Evolutionary conservation across 2,797 vertebrate species (phyloP).

Genomic region (Botia almorhae): DNA sequence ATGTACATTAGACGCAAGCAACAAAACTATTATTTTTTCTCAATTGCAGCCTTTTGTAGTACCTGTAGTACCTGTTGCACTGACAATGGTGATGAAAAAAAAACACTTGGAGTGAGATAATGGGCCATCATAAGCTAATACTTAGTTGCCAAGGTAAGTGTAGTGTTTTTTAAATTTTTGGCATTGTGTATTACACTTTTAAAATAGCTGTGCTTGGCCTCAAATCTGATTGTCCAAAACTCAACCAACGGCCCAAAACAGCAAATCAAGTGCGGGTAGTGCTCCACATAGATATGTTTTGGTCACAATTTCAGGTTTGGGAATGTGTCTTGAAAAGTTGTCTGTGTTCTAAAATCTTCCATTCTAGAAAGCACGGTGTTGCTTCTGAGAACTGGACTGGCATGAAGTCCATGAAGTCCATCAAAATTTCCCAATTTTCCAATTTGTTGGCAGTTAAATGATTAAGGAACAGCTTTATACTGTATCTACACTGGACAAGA

Average conservation of each 20-base stretch:
- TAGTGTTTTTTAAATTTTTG: constrained; percentile 42
- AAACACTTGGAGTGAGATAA: too few species aligned
- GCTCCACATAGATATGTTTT: not conserved
- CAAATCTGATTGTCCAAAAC: constrained; percentile 42
- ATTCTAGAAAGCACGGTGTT: not conserved
- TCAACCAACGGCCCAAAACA: not conserved
- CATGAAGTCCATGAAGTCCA: constrained; percentile 11
- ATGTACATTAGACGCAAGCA: constrained; percentile 30
- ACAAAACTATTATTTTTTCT: constrained; percentile 23
- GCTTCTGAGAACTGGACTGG: not conserved
- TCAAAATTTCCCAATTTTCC: constrained; percentile 2
- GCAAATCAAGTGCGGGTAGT: not conserved
- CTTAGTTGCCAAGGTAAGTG: constrained; percentile 29
- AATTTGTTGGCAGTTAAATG: too few species aligned
- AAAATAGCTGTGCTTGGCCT: constrained; percentile 21
- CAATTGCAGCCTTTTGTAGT: constrained; percentile 34
- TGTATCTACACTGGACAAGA: too few species aligned
- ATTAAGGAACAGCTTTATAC: too few species aligned
- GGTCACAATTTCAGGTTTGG: not conserved
- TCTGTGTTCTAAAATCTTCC: not conserved
- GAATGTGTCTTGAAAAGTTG: too few species aligned
- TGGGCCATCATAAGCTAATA: constrained; percentile 40
- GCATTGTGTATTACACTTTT: constrained; percentile 8
- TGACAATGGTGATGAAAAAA: constrained; percentile 20
- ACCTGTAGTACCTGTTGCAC: constrained; percentile 21